Percentiles rank a stretch among this genome's conserved stretches.
Evolutionary conservation across 2,797 vertebrate genomes (phyloP).

Genomic region (Hozukius guyotensis): DNA sequence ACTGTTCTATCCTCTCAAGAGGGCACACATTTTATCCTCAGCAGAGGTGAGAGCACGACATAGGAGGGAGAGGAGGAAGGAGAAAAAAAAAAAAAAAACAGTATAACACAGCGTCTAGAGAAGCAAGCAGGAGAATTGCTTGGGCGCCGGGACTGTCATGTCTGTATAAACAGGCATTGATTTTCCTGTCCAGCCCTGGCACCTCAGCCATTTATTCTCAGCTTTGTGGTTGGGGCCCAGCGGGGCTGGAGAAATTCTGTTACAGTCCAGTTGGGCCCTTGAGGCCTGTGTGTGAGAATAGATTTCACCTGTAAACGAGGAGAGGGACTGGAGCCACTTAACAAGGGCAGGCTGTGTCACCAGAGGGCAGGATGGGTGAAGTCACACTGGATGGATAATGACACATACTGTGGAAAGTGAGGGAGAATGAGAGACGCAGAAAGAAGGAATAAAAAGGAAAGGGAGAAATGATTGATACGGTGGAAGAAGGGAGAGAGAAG

Average conservation of each 20-base stretch:
- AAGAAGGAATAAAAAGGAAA: background rate
- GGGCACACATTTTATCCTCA: constrained; percentile 68
- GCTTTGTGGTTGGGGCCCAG: constrained; percentile 96
- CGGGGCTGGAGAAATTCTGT: constrained; percentile 98
- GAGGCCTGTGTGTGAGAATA: constrained; percentile 99
- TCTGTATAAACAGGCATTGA: constrained; percentile 99
- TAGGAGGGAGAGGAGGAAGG: constrained; percentile 17
- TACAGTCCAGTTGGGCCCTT: constrained; percentile 96
- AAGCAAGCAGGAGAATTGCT: constrained; percentile 79
- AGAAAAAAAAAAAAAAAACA: background rate
- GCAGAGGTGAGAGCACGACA: constrained; percentile 49
- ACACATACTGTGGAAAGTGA: constrained; percentile 43
- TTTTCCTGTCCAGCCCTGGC: constrained; percentile 99
- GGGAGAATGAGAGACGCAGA: constrained; percentile 10
- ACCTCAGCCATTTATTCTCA: constrained; percentile 99
- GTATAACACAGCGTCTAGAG: constrained; percentile 64
- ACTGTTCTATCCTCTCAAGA: constrained; percentile 52
- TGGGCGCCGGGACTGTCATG: constrained; percentile 91
- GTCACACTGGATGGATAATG: constrained; percentile 75
- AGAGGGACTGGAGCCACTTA: constrained; percentile 77
- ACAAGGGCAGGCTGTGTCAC: constrained; percentile 80
- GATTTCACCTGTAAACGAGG: constrained; percentile 98
- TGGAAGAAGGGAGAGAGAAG: background rate
- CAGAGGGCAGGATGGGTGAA: constrained; percentile 73
- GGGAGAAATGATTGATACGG: constrained; percentile 19